Evolutionary conservation across 37 sponge, comb jelly and placozoan species (phyloP), one percentile per base, ranked within the genome.

Genomic region (Lycopodina hypogea): DNA sequence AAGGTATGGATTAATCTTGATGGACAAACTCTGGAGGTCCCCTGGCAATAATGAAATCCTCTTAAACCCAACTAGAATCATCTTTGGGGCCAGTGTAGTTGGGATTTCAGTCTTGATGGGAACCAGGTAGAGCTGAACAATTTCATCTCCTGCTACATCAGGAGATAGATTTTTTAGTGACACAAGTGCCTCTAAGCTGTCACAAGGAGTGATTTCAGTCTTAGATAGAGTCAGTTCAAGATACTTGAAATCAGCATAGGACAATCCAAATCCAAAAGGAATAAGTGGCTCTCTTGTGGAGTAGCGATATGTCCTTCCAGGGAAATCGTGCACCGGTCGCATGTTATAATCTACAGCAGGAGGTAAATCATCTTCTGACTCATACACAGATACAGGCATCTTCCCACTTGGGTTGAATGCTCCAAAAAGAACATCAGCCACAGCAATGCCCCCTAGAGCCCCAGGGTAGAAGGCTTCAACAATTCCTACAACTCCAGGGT

Each of bases 221-320:
- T 86, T 74, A 0, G 53, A 19, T 1, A 88, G 42, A 11, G 23
- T 33, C 8, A 84, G 63, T 2, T 74, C 33, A 41, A 86, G 32
- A n/a, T n/a, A n/a, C n/a, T n/a, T n/a, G n/a, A n/a, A n/a, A n/a
- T n/a, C n/a, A n/a, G n/a, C n/a, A n/a, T n/a, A n/a, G n/a, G n/a
- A n/a, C n/a, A n/a, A n/a, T n/a, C n/a, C n/a, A n/a, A n/a, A n/a
- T n/a, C n/a, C n/a, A n/a, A n/a, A n/a, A n/a, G n/a, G n/a, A n/a
- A n/a, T n/a, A n/a, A n/a, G n/a, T n/a, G n/a, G n/a, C n/a, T n/a
- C n/a, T n/a, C n/a, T n/a, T n/a, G n/a, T n/a, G n/a, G n/a, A n/a
- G n/a, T n/a, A n/a, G n/a, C 86, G 80, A 42, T 86, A 86, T 14
- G 86, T 86, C n/a, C 86, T 67, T 11, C 81, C 86, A 7, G 79